These are phyloP conservation scores for Melierax canorus DNA, from an alignment of 2,113 vertebrate genomes.

Conservation along the genomic window DNA sequence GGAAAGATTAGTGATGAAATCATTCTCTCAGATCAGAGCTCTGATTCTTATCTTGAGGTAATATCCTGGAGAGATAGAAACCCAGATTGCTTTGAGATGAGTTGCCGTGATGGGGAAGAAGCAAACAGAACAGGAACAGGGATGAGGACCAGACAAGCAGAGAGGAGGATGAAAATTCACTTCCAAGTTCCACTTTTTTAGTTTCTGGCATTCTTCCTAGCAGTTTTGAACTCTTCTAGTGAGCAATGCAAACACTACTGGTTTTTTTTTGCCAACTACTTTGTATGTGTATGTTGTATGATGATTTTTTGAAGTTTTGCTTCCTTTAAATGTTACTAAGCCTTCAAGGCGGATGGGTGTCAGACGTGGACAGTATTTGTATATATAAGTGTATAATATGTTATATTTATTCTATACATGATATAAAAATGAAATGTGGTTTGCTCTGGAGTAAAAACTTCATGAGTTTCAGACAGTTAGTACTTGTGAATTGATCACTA, in stretches of 20 bases:
- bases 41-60: constrained; percentile 45
- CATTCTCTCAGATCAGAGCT: neutral
- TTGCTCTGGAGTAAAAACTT: neutral
- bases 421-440: neutral
- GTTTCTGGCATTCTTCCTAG: neutral
- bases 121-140: neutral
- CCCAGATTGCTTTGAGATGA: neutral
- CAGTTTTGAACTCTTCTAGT: neutral
- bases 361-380: neutral
- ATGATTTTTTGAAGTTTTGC: neutral
- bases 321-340: neutral
- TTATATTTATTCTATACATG: neutral
- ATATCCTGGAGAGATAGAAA: constrained; percentile 37
- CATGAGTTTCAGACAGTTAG: neutral
- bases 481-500: neutral
- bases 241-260: neutral
- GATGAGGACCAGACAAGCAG: neutral
- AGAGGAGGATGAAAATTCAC: neutral
- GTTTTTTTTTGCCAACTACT: neutral
- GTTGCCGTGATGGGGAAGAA: neutral
- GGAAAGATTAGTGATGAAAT: constrained; percentile 2
- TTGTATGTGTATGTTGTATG: neutral
- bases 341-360: neutral
- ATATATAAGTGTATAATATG: neutral
- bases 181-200: neutral